Percentiles rank a stretch among this genome's conserved stretches.
phyloP scores from a whole-genome alignment of 2,888 invertebrate species.

The Drosophila anceps region DNA sequence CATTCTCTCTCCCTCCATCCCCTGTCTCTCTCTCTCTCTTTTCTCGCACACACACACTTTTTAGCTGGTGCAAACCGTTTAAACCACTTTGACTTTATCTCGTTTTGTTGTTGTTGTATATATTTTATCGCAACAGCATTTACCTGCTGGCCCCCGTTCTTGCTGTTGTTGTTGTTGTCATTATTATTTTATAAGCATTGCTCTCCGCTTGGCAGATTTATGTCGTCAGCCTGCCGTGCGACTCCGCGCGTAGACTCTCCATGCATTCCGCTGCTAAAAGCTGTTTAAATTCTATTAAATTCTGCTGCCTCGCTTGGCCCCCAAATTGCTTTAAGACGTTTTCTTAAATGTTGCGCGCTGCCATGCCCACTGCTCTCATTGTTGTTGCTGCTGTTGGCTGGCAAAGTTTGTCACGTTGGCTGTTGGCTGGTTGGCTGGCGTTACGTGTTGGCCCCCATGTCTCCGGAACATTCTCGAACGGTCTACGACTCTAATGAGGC shows the following conservation, averaged over 20 bases:
- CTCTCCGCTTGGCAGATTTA: constrained; percentile 67
- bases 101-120: constrained; percentile 28
- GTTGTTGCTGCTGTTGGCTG: constrained; percentile 22
- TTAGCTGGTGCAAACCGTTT: constrained; percentile 29
- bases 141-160: constrained; percentile 47
- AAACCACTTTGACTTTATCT: constrained; percentile 73
- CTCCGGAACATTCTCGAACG: constrained; percentile 6
- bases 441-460: constrained; percentile 43
- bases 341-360: constrained; percentile 26
- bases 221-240: constrained; percentile 42
- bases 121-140: constrained; percentile 68
- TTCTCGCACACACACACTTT: not conserved
- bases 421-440: not conserved
- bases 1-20: not conserved
- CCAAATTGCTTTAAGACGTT: constrained; percentile 48
- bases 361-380: constrained; percentile 16
- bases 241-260: not conserved
- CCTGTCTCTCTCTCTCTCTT: not conserved
- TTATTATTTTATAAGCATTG: constrained; percentile 66
- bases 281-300: constrained; percentile 76
- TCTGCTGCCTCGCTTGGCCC: constrained; percentile 41
- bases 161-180: constrained; percentile 37
- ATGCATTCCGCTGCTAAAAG: constrained; percentile 54
- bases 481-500: constrained; percentile 56
- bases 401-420: constrained; percentile 69